Evolutionary conservation across 2,888 invertebrate species (phyloP), one percentile per base, ranked within the genome.

Genomic region (Troilus luridus): DNA sequence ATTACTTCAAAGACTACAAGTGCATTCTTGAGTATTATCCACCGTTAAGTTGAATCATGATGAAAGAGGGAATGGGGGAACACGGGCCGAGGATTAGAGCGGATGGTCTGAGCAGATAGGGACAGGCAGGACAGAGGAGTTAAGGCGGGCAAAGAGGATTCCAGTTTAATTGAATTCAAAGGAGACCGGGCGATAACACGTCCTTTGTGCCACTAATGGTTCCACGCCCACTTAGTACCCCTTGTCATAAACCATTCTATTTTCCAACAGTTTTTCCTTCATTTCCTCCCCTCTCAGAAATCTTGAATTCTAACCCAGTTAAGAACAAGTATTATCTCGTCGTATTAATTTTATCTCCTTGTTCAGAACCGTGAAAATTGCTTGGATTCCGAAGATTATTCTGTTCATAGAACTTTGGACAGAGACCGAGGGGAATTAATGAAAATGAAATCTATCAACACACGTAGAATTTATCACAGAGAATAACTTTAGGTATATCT

Each of bases 101-200:
- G 72, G 72, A 67, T 67, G 27, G 72, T 12, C 14, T 6, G 27
- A 41, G 72, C 9, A 41, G 72, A 41, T 88, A 58, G 41, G 62
- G 21, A 62, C 6, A 3, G 6, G 19, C 12, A 62, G 67, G 24
- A 67, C 72, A 77, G 72, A 77, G 56, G 56, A 85, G 56, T 21
- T 54, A n/a, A 85, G 85, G 41, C 85, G 11, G 12, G 56, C 56
- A 64, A 62, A 60, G 60, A 64, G 64, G 60, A 60, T 60, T 88
- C 64, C 62, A 54, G 60, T 88, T 88, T 88, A 88, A 88, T 88
- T 88, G 41, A 62, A 64, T 62, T 64, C 88, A 64, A 64, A 64
- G 88, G 17, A 85, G 85, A 14, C 85, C 10, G n/a, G n/a, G n/a
- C 54, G 85, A 85, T 85, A 85, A 85, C 85, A 58, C 85, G 56